Conservation (phyloP, 2,797 vertebrate species). For the Gadopsis marmoratus region DNA sequence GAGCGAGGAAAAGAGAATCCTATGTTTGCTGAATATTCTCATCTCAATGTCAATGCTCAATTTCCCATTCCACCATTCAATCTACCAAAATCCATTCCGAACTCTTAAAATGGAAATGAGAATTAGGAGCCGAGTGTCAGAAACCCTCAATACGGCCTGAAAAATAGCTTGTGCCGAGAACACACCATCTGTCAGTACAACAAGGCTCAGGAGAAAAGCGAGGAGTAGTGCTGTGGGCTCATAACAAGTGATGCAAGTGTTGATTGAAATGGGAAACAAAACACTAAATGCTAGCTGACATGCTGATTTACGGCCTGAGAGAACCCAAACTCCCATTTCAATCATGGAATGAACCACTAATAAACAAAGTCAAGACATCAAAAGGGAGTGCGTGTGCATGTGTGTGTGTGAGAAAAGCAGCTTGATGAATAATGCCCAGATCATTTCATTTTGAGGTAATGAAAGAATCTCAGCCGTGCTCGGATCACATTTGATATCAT, state of each 20-base stretch:
- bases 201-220: constrained; percentile 73
- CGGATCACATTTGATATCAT: constrained; percentile 30
- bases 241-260: constrained; percentile 83
- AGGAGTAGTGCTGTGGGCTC: constrained; percentile 71
- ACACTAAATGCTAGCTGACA: constrained; percentile 86
- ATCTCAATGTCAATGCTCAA: constrained; percentile 52
- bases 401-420: constrained; percentile 51
- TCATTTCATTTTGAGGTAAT: constrained; percentile 76
- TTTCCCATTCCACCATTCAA: constrained; percentile 55
- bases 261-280: constrained; percentile 90
- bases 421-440: constrained; percentile 74
- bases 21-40: constrained; percentile 23
- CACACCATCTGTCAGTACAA: constrained; percentile 81
- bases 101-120: constrained; percentile 70
- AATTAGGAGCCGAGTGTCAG: constrained; percentile 54
- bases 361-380: constrained; percentile 84
- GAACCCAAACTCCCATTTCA: constrained; percentile 84
- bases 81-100: constrained; percentile 55
- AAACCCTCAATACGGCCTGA: constrained; percentile 61
- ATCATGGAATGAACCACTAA: constrained; percentile 87
- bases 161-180: constrained; percentile 69
- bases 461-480: constrained; percentile 51
- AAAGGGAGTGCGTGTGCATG: constrained; percentile 59
- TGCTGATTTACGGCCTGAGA: constrained; percentile 81
- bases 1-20: constrained; percentile 4